Percentiles rank a stretch among this genome's conserved stretches.
Conservation (phyloP, 2,113 vertebrate genomes). For the Willisornis vidua region DNA sequence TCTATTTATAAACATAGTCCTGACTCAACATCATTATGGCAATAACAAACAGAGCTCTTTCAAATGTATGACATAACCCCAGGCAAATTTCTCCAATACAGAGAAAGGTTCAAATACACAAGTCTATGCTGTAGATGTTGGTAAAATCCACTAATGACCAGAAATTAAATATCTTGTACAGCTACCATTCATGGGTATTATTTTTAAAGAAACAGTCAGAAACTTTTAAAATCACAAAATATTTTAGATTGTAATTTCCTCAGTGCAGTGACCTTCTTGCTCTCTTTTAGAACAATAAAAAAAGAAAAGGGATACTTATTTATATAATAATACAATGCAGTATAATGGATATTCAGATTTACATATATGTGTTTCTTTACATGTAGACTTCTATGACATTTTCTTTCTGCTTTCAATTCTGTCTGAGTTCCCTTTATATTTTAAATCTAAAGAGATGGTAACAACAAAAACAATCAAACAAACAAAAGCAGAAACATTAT, state of each 20-base stretch:
- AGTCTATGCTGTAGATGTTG: neutral
- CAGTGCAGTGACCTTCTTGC: neutral
- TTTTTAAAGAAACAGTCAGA: neutral
- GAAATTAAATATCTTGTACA: neutral
- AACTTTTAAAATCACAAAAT: neutral
- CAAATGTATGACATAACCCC: neutral
- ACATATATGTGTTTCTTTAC: neutral
- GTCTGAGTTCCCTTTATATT: neutral
- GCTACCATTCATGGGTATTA: neutral
- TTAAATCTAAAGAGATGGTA: neutral
- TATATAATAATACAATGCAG: neutral
- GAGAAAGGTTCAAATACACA: neutral
- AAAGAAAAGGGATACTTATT: neutral
- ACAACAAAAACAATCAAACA: neutral
- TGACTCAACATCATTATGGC: neutral
- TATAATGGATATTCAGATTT: neutral
- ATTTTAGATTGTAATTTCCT: neutral
- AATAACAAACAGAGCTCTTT: neutral
- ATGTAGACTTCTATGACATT: neutral
- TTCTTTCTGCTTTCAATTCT: neutral
- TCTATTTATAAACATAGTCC: neutral
- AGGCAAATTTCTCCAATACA: neutral
- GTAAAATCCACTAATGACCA: neutral
- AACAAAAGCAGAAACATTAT: neutral
- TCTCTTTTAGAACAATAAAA: neutral